Conservation (phyloP, 2,113 vertebrate species). For the Chlorocebus sabaeus region DNA sequence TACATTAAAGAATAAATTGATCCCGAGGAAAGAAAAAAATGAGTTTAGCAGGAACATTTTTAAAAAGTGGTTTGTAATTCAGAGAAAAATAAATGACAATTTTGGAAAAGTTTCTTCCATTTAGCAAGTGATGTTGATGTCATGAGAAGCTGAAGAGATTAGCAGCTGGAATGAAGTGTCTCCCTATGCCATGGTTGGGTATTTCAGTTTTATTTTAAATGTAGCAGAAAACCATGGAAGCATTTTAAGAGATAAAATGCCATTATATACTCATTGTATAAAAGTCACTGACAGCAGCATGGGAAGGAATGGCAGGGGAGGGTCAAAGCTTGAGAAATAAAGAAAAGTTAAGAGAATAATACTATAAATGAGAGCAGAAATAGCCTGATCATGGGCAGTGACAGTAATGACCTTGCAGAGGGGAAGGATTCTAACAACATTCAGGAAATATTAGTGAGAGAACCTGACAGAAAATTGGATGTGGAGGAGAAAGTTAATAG, state of each 20-base stretch:
- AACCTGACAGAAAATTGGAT: not conserved
- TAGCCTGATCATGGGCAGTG: not conserved
- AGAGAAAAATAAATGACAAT: not conserved
- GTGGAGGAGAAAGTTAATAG: not conserved
- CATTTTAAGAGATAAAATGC: not conserved
- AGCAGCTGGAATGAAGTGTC: not conserved
- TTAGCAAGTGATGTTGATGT: not conserved
- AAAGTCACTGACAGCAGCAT: not conserved
- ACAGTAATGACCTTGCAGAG: not conserved
- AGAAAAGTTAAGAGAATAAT: not conserved
- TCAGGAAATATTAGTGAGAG: not conserved
- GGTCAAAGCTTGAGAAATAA: not conserved
- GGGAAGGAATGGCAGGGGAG: not conserved
- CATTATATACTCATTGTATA: not conserved
- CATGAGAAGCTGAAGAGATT: not conserved
- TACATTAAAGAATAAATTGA: not conserved
- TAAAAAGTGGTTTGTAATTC: not conserved
- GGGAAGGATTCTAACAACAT: not conserved
- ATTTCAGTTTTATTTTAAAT: not conserved
- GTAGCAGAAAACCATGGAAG: not conserved
- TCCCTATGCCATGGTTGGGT: not conserved
- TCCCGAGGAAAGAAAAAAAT: not conserved
- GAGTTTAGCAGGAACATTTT: not conserved
- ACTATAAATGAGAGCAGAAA: not conserved
- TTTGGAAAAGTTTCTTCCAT: not conserved